Evolutionary conservation across 1,140 invertebrate genomes (phyloP), one percentile per base, ranked within the genome.

Genomic region (Andricus grossulariae): DNA sequence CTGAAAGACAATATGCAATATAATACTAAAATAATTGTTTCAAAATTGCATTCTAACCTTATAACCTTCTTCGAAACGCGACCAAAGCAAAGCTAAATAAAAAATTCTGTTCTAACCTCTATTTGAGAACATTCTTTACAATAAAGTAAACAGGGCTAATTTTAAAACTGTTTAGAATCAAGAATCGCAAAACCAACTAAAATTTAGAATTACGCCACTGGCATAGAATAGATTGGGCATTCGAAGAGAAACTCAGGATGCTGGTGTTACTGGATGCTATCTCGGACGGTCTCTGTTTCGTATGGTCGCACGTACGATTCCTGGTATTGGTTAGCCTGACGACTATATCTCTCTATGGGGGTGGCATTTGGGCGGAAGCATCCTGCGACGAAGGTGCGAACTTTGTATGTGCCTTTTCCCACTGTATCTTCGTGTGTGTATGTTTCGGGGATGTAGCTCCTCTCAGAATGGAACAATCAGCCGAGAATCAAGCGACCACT

Each of bases 401-500:
- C 73, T 80, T 76, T 79, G 21, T 66, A 32, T 66, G 25, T 32
- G 60, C 77, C 80, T 54, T 81, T 80, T 83, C 84, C 78, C 81
- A 80, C 75, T 52, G 76, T 78, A 76, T 79, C 77, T 71, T 60
- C 50, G 66, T 71, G 80, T 82, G 73, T 82, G 74, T 80, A 84
- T 78, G 83, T 79, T 82, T 82, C 76, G 82, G 82, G 80, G 85
- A 79, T 84, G 72, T 80, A 85, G 76, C 82, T 82, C 83, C 86
- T 87, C 86, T 88, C 84, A 90, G 90, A 91, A 91, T 91, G 87
- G 90, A 91, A 91, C 90, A 91, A 91, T 91, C 90, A 91, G 86
- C 81, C 82, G 87, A 87, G 89, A 91, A 91, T 91, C 90, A 91
- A 91, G 90, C 89, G 86, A 89, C 84, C 89, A 88, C 90, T 91